Evolutionary conservation across 2,113 vertebrate genomes (phyloP), one percentile per base, ranked within the genome.

Genomic region (Sinosuthora webbiana): DNA sequence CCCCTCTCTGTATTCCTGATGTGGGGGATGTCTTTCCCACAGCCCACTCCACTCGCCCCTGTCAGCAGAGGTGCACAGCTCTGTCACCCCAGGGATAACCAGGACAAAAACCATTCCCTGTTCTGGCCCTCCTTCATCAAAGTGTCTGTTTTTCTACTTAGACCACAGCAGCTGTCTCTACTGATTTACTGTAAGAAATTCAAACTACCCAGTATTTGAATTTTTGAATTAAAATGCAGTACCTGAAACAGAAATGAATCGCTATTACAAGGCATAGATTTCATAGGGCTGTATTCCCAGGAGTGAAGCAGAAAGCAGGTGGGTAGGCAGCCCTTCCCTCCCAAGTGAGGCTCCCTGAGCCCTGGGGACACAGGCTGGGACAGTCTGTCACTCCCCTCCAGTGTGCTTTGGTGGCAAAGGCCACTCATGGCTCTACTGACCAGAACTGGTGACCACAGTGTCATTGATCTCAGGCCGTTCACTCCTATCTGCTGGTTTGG

Each of bases 371-470:
- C 23, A 24, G 33, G 39, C 39, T 52, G 52, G 39, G 65, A 91
- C 64, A 44, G 14, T 7, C 20, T 62, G 78, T 31, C 4, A 12
- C 44, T 47, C 30, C 28, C 7, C 42, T 78, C n/a, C 56, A 28
- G 56, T 10, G 16, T 31, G 30, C 56, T 35, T 19, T 5, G 15
- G 30, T 7, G 24, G 23, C 53, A 41, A 31, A 3, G 20, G 33
- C 52, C 44, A 69, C 7, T 7, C 4, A 4, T 0, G 4, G 35
- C 74, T 37, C 41, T 31, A 10, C 39, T 2, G 13, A 8, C 41
- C 6, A 2, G 4, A 39, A 17, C 19, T 10, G 33, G 23, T 17
- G 53, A 31, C 11, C 53, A 47, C 0, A 0, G 9, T 28, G 50
- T 15, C 41, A 9, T 3, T 44, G 41, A 3, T 8, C 41, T 10